Evolutionary conservation across 2,888 invertebrate genomes (phyloP).

Genomic region (Xanthia togata): DNA sequence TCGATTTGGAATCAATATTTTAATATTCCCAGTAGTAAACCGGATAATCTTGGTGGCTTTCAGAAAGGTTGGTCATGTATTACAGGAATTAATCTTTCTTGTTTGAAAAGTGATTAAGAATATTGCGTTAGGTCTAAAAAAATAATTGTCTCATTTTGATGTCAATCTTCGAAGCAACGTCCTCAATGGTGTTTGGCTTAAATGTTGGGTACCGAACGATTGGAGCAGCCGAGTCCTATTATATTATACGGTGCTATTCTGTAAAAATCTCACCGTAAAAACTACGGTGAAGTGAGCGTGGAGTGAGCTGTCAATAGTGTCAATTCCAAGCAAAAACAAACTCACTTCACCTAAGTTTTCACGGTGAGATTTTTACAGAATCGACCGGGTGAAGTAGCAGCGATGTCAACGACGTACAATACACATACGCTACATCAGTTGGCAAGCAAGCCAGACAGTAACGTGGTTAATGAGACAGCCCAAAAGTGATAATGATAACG

Average conservation of each 20-base stretch:
- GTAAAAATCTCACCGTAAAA: too few relatives aligned
- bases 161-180: background rate
- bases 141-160: background rate
- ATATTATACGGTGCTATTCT: too few relatives aligned
- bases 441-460: background rate
- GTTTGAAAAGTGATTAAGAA: background rate
- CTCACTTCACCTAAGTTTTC: too few relatives aligned
- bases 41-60: background rate
- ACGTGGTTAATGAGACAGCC: background rate
- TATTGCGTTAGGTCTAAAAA: background rate
- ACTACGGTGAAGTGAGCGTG: too few relatives aligned
- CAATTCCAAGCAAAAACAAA: too few relatives aligned
- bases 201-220: too few relatives aligned
- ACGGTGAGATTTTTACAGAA: too few relatives aligned
- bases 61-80: background rate
- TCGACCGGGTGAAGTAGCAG: too few relatives aligned
- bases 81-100: background rate
- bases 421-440: background rate
- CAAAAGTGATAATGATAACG: background rate
- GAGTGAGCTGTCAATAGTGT: too few relatives aligned
- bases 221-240: too few relatives aligned
- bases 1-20: background rate
- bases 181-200: too few relatives aligned
- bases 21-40: background rate
- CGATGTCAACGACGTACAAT: background rate